Base-by-base conservation (phyloP, 2,113 vertebrate species). In the Charadrius vociferus region DNA sequence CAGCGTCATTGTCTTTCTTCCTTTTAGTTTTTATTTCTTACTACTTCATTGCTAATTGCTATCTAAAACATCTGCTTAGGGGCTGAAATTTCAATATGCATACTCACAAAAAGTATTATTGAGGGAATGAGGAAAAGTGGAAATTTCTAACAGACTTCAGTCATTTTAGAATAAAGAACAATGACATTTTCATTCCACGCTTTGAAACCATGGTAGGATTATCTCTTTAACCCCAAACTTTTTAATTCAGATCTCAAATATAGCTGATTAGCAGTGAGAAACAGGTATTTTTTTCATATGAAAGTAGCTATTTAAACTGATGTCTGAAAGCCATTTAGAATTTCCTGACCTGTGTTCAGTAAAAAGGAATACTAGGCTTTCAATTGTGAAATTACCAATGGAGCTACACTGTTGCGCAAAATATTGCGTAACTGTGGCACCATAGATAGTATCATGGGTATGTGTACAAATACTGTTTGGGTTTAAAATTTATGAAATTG, bases 401-500 rank as follows among this genome's bases (percentile, higher is more conserved):
- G 58, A 77, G 24, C 24, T 73, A 45, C 37, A 20, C 9, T n/a
- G 45, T 95, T 96, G 97, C n/a, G 0, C 89, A 96, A 93, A 95
- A 68, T 79, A 73, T 94, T 98, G 86, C 34, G 0, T 88, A 96
- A 94, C 47, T 86, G 23, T 45, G 85, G 78, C 63, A 62, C 55
- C 72, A 67, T 2, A 93, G 95, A 95, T 89, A 78, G 75, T 47
- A 91, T 95, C 86, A 1, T 43, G 27, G 73, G 26, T 24, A 14
- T 88, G 26, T 68, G 77, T 84, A 75, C 86, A 71, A 85, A 81
- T 43, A 63, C 19, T 62, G 43, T 91, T 95, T 86, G 77, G 36
- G 90, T 71, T 96, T 81, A 92, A 93, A 95, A 94, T 83, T 49
- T 93, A 81, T 83, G 59, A 75, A 92, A 84, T 80, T 67, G 65